Evolutionary conservation across 2,888 invertebrate species (phyloP).

Genomic region (Arrhopalites spinosus): DNA sequence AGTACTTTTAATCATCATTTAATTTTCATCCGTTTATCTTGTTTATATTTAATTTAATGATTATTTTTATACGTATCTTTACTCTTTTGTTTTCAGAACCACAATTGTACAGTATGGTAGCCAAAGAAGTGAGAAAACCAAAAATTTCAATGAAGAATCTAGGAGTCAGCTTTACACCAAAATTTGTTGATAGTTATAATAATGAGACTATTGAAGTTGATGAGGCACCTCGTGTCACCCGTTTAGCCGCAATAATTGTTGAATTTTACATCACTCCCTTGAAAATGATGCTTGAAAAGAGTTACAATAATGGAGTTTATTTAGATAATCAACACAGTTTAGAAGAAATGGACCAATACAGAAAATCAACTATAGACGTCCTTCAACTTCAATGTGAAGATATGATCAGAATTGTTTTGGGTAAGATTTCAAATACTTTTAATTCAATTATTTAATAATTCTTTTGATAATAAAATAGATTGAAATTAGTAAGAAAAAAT

Average conservation of each 20-base stretch:
- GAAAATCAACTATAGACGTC: slow-evolving; percentile 21
- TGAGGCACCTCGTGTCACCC: slow-evolving; percentile 45
- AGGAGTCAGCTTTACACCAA: slow-evolving; percentile 46
- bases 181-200: slow-evolving; percentile 41
- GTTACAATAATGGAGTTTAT: slow-evolving; percentile 36
- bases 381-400: slow-evolving; percentile 46
- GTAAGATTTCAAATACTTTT: no score
- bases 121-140: slow-evolving; percentile 46
- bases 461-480: no score
- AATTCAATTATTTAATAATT: no score
- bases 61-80: background rate
- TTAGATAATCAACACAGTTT: slow-evolving; percentile 39
- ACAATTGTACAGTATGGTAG: slow-evolving; percentile 47
- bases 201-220: slow-evolving; percentile 44
- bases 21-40: background rate
- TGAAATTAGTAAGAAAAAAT: no score
- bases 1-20: background rate
- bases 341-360: slow-evolving; percentile 44
- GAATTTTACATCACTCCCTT: slow-evolving; percentile 44
- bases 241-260: slow-evolving; percentile 44
- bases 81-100: slow-evolving; percentile 42
- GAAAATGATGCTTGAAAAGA: slow-evolving; percentile 36
- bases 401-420: slow-evolving; percentile 51
- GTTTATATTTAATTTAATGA: no score
- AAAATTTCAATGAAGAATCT: slow-evolving; percentile 39